phyloP scores from a whole-genome alignment of 2,113 vertebrate species.

The Cyprinus carpio region DNA sequence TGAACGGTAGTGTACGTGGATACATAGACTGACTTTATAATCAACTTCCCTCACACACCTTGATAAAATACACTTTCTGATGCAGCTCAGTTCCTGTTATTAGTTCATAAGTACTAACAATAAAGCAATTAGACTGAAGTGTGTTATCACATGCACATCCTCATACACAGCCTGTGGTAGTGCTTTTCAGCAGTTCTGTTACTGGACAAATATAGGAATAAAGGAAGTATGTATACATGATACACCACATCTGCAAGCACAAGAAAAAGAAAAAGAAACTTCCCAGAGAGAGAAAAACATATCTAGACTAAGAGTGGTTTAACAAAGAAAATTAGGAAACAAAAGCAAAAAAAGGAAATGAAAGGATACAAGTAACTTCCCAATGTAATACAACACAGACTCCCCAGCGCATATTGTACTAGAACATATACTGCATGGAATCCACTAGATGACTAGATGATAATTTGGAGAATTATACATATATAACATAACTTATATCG shows the following conservation, averaged over 20 bases:
- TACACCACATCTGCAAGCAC: slow-evolving; percentile 12
- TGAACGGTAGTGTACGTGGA: neutral
- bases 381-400: slow-evolving; percentile 4
- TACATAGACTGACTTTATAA: neutral
- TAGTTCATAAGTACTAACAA: neutral
- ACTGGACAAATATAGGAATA: neutral
- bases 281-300: neutral
- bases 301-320: neutral
- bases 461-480: neutral
- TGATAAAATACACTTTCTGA: neutral
- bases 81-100: slow-evolving; percentile 13
- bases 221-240: slow-evolving; percentile 21
- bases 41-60: neutral
- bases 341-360: slow-evolving; percentile 33
- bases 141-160: neutral
- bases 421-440: neutral
- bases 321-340: slow-evolving; percentile 20
- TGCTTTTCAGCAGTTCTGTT: slow-evolving; percentile 7
- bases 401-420: neutral
- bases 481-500: no score
- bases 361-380: slow-evolving; percentile 30
- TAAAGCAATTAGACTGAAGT: neutral
- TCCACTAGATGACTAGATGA: no score
- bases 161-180: neutral
- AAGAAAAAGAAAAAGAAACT: neutral